A percentile compares a stretch with the other conserved stretches of the same genome.
Conservation (phyloP, 2,797 vertebrate genomes). For the Eidolon dupreanum region DNA sequence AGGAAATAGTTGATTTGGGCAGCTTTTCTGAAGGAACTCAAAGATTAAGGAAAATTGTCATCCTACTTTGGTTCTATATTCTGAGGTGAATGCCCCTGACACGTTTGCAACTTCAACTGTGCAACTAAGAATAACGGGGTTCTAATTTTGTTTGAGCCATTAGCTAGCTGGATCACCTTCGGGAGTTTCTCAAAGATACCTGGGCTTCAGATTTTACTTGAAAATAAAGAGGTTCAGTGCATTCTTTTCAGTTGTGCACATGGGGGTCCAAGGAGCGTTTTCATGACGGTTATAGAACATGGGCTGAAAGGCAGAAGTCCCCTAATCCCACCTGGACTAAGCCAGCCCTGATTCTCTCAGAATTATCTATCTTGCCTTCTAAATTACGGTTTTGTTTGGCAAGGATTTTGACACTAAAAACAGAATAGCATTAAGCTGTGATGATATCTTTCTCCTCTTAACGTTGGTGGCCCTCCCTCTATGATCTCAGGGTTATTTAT, state of each 20-base stretch:
- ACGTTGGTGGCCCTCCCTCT: neutral
- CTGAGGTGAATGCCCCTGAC: neutral
- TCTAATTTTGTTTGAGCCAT: constrained; percentile 35
- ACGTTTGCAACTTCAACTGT: neutral
- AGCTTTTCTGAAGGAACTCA: neutral
- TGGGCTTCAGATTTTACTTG: constrained; percentile 1
- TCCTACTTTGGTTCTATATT: neutral
- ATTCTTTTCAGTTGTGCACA: neutral
- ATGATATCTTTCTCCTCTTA: neutral
- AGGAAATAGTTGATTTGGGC: constrained; percentile 24
- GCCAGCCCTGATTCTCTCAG: neutral
- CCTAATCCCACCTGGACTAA: neutral
- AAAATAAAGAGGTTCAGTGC: neutral
- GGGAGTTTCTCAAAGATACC: neutral
- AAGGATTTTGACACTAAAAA: constrained; percentile 10
- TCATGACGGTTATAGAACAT: neutral
- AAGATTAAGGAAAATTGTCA: neutral
- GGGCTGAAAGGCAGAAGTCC: neutral
- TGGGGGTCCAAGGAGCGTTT: neutral
- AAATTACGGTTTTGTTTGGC: constrained; percentile 59
- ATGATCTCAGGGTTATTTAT: neutral
- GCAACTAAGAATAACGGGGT: neutral
- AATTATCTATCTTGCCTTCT: constrained; percentile 20
- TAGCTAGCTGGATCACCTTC: neutral
- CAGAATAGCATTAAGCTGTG: neutral